Base-by-base conservation (phyloP, 1,140 invertebrate genomes). In the Cepaea nemoralis region DNA sequence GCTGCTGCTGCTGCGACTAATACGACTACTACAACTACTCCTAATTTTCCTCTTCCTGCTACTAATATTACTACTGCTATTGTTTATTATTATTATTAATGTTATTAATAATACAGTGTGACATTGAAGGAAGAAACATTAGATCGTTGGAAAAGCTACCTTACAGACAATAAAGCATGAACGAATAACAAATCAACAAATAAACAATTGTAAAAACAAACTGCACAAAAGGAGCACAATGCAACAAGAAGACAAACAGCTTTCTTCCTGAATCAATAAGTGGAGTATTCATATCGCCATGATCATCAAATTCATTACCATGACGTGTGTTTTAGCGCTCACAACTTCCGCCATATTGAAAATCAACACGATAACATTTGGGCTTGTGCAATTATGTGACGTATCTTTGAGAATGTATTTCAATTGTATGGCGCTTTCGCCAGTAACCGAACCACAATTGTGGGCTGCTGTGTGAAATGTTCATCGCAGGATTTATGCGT, bases 1-100 rank as follows among this genome's bases (percentile, higher is more conserved):
- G 10, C 77, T 69, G 31, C 74, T 70, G 6, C 50, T 77, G 37
- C 70, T 73, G 37, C 70, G 27, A 73, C 31, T 73, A 77, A 40
- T 50, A 77, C 75, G 55, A 59, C 40, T 77, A 31, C 75, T 55
- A 77, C 42, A 10, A 45, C 42, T 45, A 45, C 42, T 45, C 42
- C 42, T 45, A 45, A 16, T 45, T 45, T 45, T 42, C 45, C 19
- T 24, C 6, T 66, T 66, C n/a, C 8, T 35, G n/a, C n/a, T 24
- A 66, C 8, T 6, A 16, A 45, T 45, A 45, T 45, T n/a, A n/a
- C n/a, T n/a, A 19, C 33, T 69, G 16, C 42, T 10, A 45, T 45
- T 10, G 42, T 6, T 45, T 10, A 45, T 10, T 10, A 16, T 45
- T 6, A 45, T 6, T 6, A 45, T 45, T 10, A 45, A 45, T 16